Evolutionary conservation across 2,113 vertebrate genomes (phyloP).

Genomic region (Poecilia latipinna): DNA sequence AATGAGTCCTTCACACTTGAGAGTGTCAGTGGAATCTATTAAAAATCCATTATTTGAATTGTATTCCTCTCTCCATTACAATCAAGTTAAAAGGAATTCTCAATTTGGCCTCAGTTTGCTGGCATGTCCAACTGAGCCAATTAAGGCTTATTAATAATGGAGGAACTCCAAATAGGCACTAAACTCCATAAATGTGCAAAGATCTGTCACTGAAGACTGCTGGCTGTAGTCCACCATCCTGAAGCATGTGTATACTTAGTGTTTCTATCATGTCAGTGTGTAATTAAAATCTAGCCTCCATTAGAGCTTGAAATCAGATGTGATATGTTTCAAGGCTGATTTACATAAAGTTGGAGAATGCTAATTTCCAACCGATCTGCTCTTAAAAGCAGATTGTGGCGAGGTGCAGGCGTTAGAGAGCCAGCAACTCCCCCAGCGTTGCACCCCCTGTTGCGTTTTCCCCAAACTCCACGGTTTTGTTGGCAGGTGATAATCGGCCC

Average conservation of each 20-base stretch:
- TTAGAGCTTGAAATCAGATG: slow-evolving; percentile 68
- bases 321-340: slow-evolving; percentile 72
- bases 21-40: slow-evolving; percentile 74
- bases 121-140: slow-evolving; percentile 74
- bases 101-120: slow-evolving; percentile 67
- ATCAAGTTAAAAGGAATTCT: slow-evolving; percentile 74
- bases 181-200: slow-evolving; percentile 76
- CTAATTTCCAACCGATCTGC: slow-evolving; percentile 64
- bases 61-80: slow-evolving; percentile 63
- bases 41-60: slow-evolving; percentile 80
- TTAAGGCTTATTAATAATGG: slow-evolving; percentile 75
- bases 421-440: slow-evolving; percentile 26
- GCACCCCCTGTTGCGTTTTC: slow-evolving; percentile 52
- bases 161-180: slow-evolving; percentile 76
- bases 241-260: slow-evolving; percentile 9
- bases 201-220: slow-evolving; percentile 42
- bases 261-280: slow-evolving; percentile 16
- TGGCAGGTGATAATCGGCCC: slow-evolving; percentile 76
- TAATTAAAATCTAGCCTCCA: slow-evolving; percentile 56
- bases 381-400: slow-evolving; percentile 57
- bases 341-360: slow-evolving; percentile 84
- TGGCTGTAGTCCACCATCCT: slow-evolving; percentile 60
- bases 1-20: slow-evolving; percentile 72
- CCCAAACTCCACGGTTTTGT: slow-evolving; percentile 32
- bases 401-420: not conserved